phyloP scores from a whole-genome alignment of 2,113 vertebrate species.

The Plotosus lineatus region DNA sequence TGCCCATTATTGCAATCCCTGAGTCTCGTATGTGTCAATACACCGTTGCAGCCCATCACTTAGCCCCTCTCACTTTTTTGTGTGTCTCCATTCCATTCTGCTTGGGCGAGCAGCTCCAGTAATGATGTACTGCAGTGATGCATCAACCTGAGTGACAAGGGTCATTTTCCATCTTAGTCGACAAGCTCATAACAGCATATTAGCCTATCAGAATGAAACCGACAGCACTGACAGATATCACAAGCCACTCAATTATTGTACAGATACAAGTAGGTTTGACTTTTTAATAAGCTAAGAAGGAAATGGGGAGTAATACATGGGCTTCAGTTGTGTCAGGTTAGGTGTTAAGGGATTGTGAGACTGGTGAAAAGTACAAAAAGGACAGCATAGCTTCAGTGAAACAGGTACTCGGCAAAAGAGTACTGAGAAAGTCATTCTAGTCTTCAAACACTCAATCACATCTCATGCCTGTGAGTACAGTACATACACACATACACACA shows the following conservation, averaged over 20 bases:
- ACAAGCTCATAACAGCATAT: conserved; percentile 43
- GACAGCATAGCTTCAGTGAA: neutral
- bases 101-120: conserved; percentile 40
- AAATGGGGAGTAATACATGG: conserved; percentile 29
- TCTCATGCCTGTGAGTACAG: neutral
- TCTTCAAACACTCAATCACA: neutral
- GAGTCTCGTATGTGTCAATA: conserved; percentile 17
- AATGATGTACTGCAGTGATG: conserved; percentile 46
- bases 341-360: conserved; percentile 1
- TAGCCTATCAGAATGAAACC: conserved; percentile 44
- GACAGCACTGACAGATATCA: conserved; percentile 44
- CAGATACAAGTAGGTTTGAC: conserved; percentile 16
- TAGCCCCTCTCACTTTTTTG: conserved; percentile 34
- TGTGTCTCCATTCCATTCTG: conserved; percentile 29
- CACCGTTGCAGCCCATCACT: conserved; percentile 29
- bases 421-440: conserved; percentile 10
- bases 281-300: conserved; percentile 18
- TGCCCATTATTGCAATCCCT: conserved; percentile 38
- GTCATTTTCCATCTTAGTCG: conserved; percentile 46
- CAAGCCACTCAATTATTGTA: conserved; percentile 45
- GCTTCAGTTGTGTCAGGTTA: neutral
- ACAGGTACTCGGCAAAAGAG: neutral
- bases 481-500: too few relatives aligned
- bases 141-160: conserved; percentile 45
- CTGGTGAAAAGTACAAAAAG: neutral